phyloP scores from a whole-genome alignment of 2,113 vertebrate species.

The Passer domesticus region DNA sequence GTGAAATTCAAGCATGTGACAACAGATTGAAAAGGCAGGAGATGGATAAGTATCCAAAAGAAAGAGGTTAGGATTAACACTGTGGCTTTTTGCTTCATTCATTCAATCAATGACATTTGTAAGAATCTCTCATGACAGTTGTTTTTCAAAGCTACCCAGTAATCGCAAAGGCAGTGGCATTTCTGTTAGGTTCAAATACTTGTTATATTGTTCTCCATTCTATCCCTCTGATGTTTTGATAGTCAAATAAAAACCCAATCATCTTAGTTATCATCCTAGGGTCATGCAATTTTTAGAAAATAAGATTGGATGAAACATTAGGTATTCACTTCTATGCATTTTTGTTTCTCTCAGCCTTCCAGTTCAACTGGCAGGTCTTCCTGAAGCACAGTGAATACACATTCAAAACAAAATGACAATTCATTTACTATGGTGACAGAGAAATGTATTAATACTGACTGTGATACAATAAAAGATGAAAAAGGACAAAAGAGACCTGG shows the following conservation, averaged over 20 bases:
- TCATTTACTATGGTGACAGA: constrained; percentile 22
- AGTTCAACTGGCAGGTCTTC: not conserved
- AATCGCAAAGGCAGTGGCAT: constrained; percentile 9
- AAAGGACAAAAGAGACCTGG: not conserved
- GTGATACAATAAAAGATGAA: not conserved
- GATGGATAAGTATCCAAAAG: not conserved
- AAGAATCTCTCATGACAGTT: constrained; percentile 5
- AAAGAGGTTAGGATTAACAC: not conserved
- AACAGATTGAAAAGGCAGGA: not conserved
- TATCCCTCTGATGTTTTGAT: constrained; percentile 10
- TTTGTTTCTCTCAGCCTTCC: not conserved
- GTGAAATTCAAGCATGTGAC: not conserved
- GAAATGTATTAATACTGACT: constrained; percentile 11
- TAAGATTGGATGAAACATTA: not conserved
- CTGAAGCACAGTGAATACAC: not conserved
- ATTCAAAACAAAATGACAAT: constrained; percentile 8
- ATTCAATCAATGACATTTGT: not conserved
- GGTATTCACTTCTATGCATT: not conserved
- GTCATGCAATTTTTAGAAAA: constrained; percentile 24
- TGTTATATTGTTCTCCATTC: not conserved
- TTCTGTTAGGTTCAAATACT: constrained; percentile 33
- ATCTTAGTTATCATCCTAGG: not conserved
- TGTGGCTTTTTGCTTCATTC: not conserved
- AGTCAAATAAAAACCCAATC: not conserved
- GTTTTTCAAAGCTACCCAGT: not conserved